These are phyloP conservation scores for Marronus borbonicus DNA, from an alignment of 2,888 invertebrate genomes.

Conservation along the genomic window DNA sequence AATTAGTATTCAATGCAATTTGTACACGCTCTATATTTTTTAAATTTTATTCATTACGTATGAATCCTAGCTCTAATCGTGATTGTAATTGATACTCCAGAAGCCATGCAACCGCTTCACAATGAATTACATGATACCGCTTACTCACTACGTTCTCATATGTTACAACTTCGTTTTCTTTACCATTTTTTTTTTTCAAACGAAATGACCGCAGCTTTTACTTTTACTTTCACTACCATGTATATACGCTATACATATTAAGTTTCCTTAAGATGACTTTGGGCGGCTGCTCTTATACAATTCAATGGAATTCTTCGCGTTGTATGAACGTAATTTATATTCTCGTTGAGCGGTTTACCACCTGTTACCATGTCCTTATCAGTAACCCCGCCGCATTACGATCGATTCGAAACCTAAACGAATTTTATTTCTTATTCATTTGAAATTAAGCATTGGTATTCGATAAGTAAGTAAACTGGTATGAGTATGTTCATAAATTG, in stretches of 20 bases:
- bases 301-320: not conserved
- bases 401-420: not conserved
- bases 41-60: not conserved
- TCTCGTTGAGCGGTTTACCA: not conserved
- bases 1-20: too few relatives aligned
- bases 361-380: not conserved
- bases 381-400: not conserved
- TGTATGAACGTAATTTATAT: not conserved
- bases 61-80: not conserved
- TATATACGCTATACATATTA: not conserved
- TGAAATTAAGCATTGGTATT: not conserved
- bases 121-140: not conserved
- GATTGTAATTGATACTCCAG: not conserved
- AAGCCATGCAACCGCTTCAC: not conserved
- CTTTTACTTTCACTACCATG: constrained; percentile 4
- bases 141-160: not conserved
- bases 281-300: not conserved
- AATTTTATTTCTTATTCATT: not conserved
- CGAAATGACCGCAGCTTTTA: not conserved
- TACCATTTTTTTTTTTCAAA: not conserved
- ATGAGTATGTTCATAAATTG: not conserved
- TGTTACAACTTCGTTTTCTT: not conserved
- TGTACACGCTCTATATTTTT: too few relatives aligned
- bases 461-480: not conserved
- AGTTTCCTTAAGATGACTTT: constrained; percentile 7